These are phyloP conservation scores for Apantesis nais DNA, from an alignment of 2,888 invertebrate genomes.

Conservation along the genomic window DNA sequence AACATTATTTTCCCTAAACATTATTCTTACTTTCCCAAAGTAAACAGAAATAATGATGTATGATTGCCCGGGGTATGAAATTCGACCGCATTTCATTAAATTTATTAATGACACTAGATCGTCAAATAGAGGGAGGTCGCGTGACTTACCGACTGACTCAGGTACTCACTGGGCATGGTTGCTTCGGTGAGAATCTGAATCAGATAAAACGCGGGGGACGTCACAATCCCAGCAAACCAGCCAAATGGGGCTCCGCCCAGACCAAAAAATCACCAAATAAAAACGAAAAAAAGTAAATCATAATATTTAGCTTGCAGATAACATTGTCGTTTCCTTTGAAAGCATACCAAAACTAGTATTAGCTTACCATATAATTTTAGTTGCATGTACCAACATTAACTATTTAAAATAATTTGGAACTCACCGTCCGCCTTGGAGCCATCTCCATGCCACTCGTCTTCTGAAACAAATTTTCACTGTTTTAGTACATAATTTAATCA, in stretches of 20 bases:
- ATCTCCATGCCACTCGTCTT: constrained; percentile 88
- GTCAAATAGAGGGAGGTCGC: neutral
- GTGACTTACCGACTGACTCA: too few relatives aligned
- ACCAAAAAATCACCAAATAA: too few relatives aligned
- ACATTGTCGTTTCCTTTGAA: neutral
- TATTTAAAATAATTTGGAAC: constrained; percentile 34
- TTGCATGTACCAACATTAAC: neutral
- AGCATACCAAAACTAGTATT: neutral
- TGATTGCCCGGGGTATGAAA: neutral
- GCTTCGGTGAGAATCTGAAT: too few relatives aligned
- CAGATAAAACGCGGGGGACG: too few relatives aligned
- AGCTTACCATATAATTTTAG: neutral
- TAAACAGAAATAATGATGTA: neutral
- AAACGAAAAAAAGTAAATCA: too few relatives aligned
- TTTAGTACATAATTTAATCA: constrained; percentile 28
- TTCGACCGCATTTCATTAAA: neutral
- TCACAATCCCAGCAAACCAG: too few relatives aligned
- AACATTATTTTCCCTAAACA: neutral
- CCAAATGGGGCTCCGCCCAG: too few relatives aligned
- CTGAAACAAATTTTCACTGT: constrained; percentile 76
- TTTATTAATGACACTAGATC: neutral
- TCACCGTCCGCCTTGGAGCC: constrained; percentile 74
- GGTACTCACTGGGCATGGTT: too few relatives aligned
- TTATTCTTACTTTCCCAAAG: neutral
- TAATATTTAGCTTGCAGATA: too few relatives aligned